These are phyloP conservation scores for Norana najaformis DNA, from an alignment of 2,888 invertebrate genomes.

Conservation along the genomic window DNA sequence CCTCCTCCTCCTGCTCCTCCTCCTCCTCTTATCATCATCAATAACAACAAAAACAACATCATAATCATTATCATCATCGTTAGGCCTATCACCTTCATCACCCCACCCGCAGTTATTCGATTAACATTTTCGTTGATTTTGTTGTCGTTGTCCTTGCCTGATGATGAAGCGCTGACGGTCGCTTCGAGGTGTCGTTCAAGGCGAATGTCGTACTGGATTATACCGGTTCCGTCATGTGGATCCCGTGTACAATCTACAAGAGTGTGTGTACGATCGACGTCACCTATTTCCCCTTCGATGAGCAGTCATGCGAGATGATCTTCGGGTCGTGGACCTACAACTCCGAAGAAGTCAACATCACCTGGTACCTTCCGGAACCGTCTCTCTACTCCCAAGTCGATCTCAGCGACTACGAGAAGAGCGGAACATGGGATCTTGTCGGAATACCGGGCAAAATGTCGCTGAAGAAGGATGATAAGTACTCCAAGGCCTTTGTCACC, in stretches of 20 bases:
- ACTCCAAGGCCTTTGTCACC: not conserved
- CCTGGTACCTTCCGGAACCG: slow-evolving; percentile 51
- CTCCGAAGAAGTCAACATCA: slow-evolving; percentile 53
- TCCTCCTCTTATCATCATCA: no score
- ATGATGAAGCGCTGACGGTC: slow-evolving; percentile 94
- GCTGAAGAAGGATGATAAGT: slow-evolving; percentile 41
- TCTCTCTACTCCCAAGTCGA: slow-evolving; percentile 53
- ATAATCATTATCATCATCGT: not conserved
- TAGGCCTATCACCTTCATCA: no score
- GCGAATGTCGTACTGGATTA: slow-evolving; percentile 97
- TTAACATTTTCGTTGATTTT: not conserved
- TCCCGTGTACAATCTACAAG: slow-evolving; percentile 98
- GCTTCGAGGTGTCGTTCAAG: slow-evolving; percentile 98
- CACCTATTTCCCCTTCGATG: slow-evolving; percentile 98
- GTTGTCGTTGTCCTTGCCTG: no score
- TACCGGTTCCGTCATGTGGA: slow-evolving; percentile 92
- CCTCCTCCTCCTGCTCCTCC: no score
- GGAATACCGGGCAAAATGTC: slow-evolving; percentile 46
- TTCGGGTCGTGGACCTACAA: slow-evolving; percentile 73
- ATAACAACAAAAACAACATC: not conserved
- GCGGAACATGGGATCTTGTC: slow-evolving; percentile 61
- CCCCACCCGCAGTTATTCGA: no score
- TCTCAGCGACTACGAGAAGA: slow-evolving; percentile 60
- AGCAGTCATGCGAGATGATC: slow-evolving; percentile 98
- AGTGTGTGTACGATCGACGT: slow-evolving; percentile 99